Evolutionary conservation across 2,113 vertebrate species (phyloP).

Genomic region (Arizona elegans): DNA sequence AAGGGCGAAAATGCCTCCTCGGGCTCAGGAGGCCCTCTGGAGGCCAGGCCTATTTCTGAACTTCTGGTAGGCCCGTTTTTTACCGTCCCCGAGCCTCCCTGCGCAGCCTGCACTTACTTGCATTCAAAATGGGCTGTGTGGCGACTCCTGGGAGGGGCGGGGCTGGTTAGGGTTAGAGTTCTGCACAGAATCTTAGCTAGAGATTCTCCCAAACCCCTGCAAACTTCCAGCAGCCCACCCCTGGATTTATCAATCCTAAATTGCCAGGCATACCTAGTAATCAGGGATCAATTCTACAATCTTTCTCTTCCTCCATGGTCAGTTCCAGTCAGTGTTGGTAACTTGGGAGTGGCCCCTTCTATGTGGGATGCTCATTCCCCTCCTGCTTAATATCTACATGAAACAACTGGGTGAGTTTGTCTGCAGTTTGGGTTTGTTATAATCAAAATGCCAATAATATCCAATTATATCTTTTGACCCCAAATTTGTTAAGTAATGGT

Average conservation of each 20-base stretch:
- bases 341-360: background rate
- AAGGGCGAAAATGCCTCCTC: too few species aligned
- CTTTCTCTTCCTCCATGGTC: background rate
- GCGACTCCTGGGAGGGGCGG: too few species aligned
- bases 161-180: too few species aligned
- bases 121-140: too few species aligned
- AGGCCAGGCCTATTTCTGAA: too few species aligned
- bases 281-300: background rate
- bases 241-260: background rate
- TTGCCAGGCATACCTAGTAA: background rate
- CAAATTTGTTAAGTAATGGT: background rate
- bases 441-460: background rate
- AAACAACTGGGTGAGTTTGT: background rate
- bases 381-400: background rate
- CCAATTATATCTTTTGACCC: background rate
- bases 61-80: too few species aligned
- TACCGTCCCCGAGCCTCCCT: too few species aligned
- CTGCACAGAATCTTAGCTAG: too few species aligned
- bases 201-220: too few species aligned
- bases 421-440: background rate
- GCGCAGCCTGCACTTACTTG: too few species aligned
- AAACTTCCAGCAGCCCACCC: too few species aligned
- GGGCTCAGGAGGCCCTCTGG: too few species aligned
- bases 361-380: background rate
- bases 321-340: background rate